Percentiles rank a stretch among this genome's conserved stretches.
phyloP scores from a whole-genome alignment of 2,797 vertebrate genomes.

The Hypotaenidia okinawae region DNA sequence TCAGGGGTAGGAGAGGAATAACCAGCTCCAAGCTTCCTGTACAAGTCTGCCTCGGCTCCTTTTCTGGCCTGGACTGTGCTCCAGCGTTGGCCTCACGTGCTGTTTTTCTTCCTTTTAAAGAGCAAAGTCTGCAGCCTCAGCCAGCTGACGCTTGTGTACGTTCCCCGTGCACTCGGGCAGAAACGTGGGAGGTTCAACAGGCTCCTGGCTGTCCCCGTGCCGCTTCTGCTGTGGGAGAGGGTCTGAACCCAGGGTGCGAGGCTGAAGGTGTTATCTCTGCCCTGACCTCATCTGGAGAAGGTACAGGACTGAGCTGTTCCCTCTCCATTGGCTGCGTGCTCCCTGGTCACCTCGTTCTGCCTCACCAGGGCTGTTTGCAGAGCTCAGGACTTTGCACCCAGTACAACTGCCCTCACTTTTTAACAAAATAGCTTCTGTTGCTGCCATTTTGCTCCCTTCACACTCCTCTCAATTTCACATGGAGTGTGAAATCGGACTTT shows the following conservation, averaged over 20 bases:
- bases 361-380: not conserved
- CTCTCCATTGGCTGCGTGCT: not conserved
- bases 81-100: not conserved
- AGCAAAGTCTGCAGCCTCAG: not conserved
- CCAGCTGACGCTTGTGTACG: not conserved
- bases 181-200: no score
- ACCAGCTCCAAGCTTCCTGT: not conserved
- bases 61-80: not conserved
- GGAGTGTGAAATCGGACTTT: not conserved
- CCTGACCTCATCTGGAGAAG: conserved; percentile 9
- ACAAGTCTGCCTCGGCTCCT: not conserved
- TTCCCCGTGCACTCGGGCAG: not conserved
- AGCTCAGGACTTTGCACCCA: not conserved
- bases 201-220: not conserved
- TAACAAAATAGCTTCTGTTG: not conserved
- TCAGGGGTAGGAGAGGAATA: not conserved
- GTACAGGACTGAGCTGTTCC: not conserved
- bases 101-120: not conserved
- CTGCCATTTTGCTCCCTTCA: accelerated
- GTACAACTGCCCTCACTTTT: not conserved
- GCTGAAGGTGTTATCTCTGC: not conserved
- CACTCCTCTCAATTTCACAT: accelerated
- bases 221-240: not conserved
- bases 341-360: not conserved
- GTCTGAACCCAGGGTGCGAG: not conserved